Evolutionary conservation across 2,113 vertebrate species (phyloP).

Genomic region (Mirounga angustirostris): DNA sequence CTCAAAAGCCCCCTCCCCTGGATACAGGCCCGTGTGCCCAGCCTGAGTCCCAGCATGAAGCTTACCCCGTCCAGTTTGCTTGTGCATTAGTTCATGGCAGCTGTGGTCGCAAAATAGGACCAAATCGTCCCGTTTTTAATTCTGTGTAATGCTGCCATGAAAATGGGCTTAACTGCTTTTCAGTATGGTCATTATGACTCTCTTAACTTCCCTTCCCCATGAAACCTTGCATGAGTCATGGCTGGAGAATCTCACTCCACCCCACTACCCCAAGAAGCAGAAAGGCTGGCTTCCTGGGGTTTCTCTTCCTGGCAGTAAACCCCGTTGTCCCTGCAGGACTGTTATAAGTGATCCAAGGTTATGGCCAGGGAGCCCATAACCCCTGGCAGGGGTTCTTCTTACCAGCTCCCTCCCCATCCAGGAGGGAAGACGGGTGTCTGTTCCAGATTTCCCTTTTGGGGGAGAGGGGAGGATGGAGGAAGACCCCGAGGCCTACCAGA

Average conservation of each 20-base stretch:
- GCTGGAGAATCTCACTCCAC: constrained; percentile 67
- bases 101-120: not conserved
- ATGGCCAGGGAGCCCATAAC: constrained; percentile 56
- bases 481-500: not conserved
- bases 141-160: constrained; percentile 16
- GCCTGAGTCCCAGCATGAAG: not conserved
- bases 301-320: constrained; percentile 79
- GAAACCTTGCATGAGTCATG: constrained; percentile 72
- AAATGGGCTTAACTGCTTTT: constrained; percentile 74
- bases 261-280: constrained; percentile 25
- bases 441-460: not conserved
- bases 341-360: constrained; percentile 48
- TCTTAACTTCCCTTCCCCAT: constrained; percentile 56
- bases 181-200: constrained; percentile 42
- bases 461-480: accelerated
- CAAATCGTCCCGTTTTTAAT: constrained; percentile 24
- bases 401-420: not conserved
- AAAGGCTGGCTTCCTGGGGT: constrained; percentile 72
- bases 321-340: constrained; percentile 31
- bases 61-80: not conserved
- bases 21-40: not conserved
- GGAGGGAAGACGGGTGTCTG: not conserved
- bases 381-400: constrained; percentile 21
- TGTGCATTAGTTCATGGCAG: not conserved
- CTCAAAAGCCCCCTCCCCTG: not conserved